A percentile compares a stretch with the other conserved stretches of the same genome.
Evolutionary conservation across 2,888 invertebrate genomes (phyloP).

Genomic region (Sclerodermus sp.): DNA sequence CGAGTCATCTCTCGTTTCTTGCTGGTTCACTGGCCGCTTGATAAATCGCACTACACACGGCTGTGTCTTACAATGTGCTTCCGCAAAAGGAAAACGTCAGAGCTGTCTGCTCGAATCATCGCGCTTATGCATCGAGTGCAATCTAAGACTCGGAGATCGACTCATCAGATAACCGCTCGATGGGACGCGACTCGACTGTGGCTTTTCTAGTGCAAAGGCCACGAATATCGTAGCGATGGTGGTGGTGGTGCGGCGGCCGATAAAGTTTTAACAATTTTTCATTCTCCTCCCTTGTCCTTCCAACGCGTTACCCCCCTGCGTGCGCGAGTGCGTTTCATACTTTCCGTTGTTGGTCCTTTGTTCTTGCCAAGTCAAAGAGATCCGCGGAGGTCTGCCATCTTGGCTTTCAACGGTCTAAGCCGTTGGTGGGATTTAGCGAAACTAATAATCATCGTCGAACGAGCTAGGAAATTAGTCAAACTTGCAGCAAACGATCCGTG

Average conservation of each 20-base stretch:
- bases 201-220: neutral
- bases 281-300: neutral
- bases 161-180: neutral
- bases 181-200: neutral
- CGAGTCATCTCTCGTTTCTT: conserved; percentile 28
- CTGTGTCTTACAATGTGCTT: conserved; percentile 15
- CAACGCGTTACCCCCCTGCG: neutral
- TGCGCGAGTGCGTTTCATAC: too few relatives aligned
- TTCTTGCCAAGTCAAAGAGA: too few relatives aligned
- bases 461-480: too few relatives aligned
- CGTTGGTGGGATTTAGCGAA: too few relatives aligned
- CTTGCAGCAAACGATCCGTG: neutral
- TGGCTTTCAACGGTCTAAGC: too few relatives aligned
- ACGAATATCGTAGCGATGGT: neutral
- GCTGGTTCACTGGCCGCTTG: conserved; percentile 22
- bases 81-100: conserved; percentile 16
- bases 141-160: neutral
- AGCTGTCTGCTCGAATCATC: conserved; percentile 15
- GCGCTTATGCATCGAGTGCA: conserved; percentile 5
- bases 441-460: too few relatives aligned
- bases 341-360: too few relatives aligned
- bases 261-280: neutral
- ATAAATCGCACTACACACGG: conserved; percentile 22
- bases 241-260: too few relatives aligned
- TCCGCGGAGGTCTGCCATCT: too few relatives aligned